phyloP scores from a whole-genome alignment of 2,797 vertebrate species.

The Halcyon smyrnensis region DNA sequence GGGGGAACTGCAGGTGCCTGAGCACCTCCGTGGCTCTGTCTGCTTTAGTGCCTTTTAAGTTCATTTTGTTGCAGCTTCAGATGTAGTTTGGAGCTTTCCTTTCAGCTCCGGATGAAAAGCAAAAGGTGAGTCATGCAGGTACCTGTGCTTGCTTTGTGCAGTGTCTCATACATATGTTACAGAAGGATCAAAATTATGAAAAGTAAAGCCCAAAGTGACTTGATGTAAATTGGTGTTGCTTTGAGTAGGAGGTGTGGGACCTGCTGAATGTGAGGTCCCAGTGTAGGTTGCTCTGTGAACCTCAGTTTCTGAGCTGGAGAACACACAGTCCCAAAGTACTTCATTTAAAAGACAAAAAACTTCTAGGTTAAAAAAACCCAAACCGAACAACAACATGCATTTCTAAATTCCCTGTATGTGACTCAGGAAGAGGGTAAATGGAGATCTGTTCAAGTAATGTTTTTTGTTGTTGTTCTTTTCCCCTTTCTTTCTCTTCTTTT shows the following conservation, averaged over 20 bases:
- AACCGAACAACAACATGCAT: not conserved
- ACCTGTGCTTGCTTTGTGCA: not conserved
- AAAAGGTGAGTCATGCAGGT: not conserved
- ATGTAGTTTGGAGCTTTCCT: not conserved
- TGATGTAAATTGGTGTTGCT: not conserved
- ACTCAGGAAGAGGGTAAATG: not conserved
- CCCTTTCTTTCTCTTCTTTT: not conserved
- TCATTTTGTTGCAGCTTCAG: not conserved
- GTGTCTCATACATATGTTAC: not conserved
- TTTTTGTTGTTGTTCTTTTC: not conserved
- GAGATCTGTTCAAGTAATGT: not conserved
- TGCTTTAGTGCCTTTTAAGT: not conserved
- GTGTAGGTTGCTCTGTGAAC: not conserved
- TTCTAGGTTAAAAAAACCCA: not conserved
- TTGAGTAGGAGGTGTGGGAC: not conserved
- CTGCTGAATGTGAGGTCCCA: not conserved
- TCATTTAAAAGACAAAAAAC: not conserved
- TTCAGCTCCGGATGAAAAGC: not conserved
- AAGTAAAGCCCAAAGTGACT: not conserved
- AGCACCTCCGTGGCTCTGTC: fast-evolving
- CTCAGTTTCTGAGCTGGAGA: not conserved
- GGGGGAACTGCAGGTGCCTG: not conserved
- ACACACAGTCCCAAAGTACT: not conserved
- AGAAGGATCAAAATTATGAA: not conserved
- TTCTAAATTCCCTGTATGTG: not conserved